phyloP scores from a whole-genome alignment of 2,113 vertebrate genomes.

The Scortum barcoo region DNA sequence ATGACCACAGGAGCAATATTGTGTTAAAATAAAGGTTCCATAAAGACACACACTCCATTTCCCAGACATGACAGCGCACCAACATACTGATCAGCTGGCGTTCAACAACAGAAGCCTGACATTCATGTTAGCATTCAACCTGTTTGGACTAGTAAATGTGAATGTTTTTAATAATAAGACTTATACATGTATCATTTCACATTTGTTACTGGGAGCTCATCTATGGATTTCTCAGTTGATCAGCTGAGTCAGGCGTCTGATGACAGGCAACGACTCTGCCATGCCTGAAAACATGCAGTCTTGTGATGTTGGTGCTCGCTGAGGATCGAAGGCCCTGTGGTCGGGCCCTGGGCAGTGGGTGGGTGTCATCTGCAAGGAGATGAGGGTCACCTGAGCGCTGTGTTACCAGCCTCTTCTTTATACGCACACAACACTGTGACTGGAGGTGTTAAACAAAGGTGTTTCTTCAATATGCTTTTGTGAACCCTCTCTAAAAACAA shows the following conservation, averaged over 20 bases:
- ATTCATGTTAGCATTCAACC: background rate
- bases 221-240: constrained; percentile 19
- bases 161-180: background rate
- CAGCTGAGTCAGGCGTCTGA: constrained; percentile 48
- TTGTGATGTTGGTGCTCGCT: constrained; percentile 55
- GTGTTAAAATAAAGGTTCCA: background rate
- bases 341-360: background rate
- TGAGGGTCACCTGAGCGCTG: constrained; percentile 60
- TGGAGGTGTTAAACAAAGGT: constrained; percentile 23
- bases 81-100: background rate
- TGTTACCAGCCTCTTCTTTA: constrained; percentile 51
- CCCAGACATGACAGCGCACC: background rate
- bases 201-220: background rate
- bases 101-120: background rate
- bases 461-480: background rate
- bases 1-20: background rate
- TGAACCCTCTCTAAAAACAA: background rate
- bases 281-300: constrained; percentile 42
- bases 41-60: background rate
- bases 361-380: constrained; percentile 46
- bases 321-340: constrained; percentile 8
- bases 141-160: background rate
- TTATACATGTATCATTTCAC: accelerated
- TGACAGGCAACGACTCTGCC: background rate
- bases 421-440: constrained; percentile 2